Base-by-base conservation (phyloP, 2,113 vertebrate species). In the Pelodiscus sinensis region DNA sequence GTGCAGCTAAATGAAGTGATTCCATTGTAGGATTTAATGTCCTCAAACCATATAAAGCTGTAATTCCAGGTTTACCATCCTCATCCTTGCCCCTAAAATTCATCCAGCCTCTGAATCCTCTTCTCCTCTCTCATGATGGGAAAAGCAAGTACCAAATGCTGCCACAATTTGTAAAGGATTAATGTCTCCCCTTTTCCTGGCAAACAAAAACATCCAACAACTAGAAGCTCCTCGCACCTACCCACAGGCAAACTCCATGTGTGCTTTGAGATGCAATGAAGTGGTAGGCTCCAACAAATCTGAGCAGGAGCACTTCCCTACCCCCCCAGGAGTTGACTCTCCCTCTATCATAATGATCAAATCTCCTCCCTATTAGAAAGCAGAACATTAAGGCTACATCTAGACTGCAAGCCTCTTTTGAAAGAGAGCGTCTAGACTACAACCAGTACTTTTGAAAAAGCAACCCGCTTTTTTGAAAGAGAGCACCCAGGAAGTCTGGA, bases 31-130 rank as follows among this genome's bases (percentile, higher is more conserved):
- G 62, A 82, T 2, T 2, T 71, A 93, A 71, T 78, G 79, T 51
- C 12, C 55, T 6, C 18, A 71, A 8, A 1, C 0, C 3, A 84
- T 31, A 65, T 0, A 82, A 44, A 9, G 2, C 11, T 77, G 56
- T 1, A 38, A 44, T 52, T 84, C 79, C 54, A 24, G 7, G 1
- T 12, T 90, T 79, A 2, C 2, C 85, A 62, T 58, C 86, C 11
- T 75, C 79, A 22, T 15, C 19, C 1, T 55, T 0, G 2, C 52
- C 82, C 1, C 44, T 38, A 86, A 65, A 89, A 94, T 58, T 80
- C 52, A 84, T 31, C 6, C 5, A 9, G 4, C 71, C 44, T 52
- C 86, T 84, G 68, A 16, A 84, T 55, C 21, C 2, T 82, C 9
- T 77, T 85, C 22, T 6, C 79, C 31, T 71, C 92, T 65, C 24